These are phyloP conservation scores for Chelonoidis abingdonii DNA, from an alignment of 2,113 vertebrate genomes.

Conservation along the genomic window DNA sequence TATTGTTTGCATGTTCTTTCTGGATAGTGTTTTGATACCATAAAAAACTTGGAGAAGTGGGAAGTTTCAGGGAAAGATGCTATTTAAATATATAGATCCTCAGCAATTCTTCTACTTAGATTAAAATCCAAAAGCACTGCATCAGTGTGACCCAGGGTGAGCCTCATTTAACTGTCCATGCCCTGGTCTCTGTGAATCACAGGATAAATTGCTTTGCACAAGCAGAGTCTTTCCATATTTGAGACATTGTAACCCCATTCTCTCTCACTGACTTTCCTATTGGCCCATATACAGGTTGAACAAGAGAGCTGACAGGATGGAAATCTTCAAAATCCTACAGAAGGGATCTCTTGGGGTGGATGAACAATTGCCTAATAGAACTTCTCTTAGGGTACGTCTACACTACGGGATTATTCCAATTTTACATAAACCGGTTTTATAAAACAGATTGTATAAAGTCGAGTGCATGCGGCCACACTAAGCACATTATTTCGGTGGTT, in stretches of 20 bases:
- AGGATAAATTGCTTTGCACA: not conserved
- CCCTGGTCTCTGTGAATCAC: not conserved
- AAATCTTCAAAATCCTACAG: rapidly evolving
- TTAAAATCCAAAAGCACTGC: not conserved
- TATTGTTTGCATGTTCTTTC: not conserved
- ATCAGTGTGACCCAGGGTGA: not conserved
- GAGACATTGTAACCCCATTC: not conserved
- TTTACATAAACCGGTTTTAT: no score
- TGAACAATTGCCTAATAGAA: not conserved
- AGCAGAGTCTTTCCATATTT: not conserved
- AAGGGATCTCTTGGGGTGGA: not conserved
- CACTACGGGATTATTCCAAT: no score
- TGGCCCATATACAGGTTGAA: not conserved
- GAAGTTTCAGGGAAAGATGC: not conserved
- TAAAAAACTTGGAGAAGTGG: not conserved
- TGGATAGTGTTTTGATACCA: not conserved
- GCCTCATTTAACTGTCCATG: not conserved
- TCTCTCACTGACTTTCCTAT: not conserved
- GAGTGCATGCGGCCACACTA: no score
- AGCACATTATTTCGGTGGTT: no score
- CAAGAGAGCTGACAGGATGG: not conserved
- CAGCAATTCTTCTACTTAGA: not conserved
- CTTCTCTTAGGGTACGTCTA: not conserved
- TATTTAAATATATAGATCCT: not conserved
- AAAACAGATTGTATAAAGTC: no score